Evolutionary conservation across 2,888 invertebrate genomes (phyloP).

Genomic region (Acanthosepion pharaonis): DNA sequence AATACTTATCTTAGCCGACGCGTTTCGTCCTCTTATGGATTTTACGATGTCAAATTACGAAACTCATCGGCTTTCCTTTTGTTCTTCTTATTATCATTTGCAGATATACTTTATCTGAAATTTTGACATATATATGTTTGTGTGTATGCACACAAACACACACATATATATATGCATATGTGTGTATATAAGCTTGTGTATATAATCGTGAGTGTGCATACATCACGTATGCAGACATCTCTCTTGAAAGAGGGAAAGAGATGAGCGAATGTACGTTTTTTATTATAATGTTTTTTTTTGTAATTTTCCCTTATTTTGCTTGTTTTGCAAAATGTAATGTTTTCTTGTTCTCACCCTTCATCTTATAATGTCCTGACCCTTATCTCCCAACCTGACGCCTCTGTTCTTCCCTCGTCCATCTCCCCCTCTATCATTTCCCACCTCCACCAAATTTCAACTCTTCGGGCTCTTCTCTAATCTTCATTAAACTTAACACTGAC

Average conservation of each 20-base stretch:
- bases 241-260: too few species aligned
- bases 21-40: too few species aligned
- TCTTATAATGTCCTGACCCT: slow-evolving; percentile 21
- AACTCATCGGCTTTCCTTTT: too few species aligned
- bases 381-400: background rate
- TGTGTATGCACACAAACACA: background rate
- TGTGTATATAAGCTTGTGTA: background rate
- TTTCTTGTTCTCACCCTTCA: background rate
- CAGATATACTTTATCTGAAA: too few species aligned
- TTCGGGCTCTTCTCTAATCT: slow-evolving; percentile 21
- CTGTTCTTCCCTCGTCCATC: background rate
- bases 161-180: background rate
- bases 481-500: slow-evolving; percentile 13
- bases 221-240: too few species aligned
- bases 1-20: too few species aligned
- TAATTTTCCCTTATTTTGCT: background rate
- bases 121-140: background rate
- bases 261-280: too few species aligned
- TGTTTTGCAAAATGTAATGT: background rate
- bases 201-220: too few species aligned
- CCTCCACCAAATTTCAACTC: background rate
- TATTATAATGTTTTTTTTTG: background rate
- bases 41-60: too few species aligned
- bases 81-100: too few species aligned
- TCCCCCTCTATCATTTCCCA: background rate